These are phyloP conservation scores for Rhodeus uyekii DNA, from an alignment of 2,797 vertebrate genomes.

Conservation along the genomic window DNA sequence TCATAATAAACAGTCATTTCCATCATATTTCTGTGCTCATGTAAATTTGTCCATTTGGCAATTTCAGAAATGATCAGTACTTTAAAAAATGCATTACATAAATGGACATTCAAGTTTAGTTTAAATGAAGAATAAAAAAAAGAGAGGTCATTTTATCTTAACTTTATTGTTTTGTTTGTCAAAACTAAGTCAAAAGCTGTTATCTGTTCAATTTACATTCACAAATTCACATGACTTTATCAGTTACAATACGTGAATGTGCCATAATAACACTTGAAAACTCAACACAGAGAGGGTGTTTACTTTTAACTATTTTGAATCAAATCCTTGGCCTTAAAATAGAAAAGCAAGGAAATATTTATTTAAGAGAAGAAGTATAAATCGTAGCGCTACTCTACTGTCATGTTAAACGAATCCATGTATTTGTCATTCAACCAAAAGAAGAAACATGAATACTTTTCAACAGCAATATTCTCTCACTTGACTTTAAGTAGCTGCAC, in stretches of 20 bases:
- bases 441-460: conserved; percentile 71
- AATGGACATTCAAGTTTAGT: conserved; percentile 68
- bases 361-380: conserved; percentile 49
- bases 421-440: conserved; percentile 61
- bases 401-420: conserved; percentile 60
- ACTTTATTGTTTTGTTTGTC: conserved; percentile 67
- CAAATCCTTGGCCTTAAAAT: conserved; percentile 64
- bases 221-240: conserved; percentile 69
- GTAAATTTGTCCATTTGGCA: conserved; percentile 47
- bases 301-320: conserved; percentile 58
- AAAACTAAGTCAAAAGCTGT: conserved; percentile 66
- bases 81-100: conserved; percentile 55
- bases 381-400: conserved; percentile 57
- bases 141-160: conserved; percentile 71
- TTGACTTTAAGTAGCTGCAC: conserved; percentile 75
- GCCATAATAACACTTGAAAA: conserved; percentile 72
- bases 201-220: conserved; percentile 73
- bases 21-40: conserved; percentile 3
- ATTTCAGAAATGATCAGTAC: conserved; percentile 57
- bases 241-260: conserved; percentile 72
- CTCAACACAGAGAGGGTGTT: conserved; percentile 65
- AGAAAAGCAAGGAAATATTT: conserved; percentile 62
- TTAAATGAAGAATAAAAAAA: conserved; percentile 73
- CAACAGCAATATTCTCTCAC: conserved; percentile 68
- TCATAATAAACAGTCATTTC: conserved; percentile 4